Conservation (phyloP, 1,140 invertebrate genomes). For the Orussus abietinus region DNA sequence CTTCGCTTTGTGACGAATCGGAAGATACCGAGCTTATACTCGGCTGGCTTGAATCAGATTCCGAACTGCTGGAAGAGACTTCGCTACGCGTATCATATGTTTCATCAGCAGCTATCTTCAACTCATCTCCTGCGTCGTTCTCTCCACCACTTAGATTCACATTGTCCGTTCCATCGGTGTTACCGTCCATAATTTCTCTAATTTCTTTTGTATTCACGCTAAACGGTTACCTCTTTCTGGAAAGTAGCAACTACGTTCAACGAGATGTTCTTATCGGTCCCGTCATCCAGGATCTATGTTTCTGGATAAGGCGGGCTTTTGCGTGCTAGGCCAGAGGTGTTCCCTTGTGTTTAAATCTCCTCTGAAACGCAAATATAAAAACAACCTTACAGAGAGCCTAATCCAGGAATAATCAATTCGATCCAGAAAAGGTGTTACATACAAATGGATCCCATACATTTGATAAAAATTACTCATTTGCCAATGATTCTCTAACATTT, state of each 20-base stretch:
- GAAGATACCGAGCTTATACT: constrained; percentile 72
- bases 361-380: constrained; percentile 33
- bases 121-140: constrained; percentile 67
- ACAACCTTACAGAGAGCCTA: constrained; percentile 20
- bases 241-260: not conserved
- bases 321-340: constrained; percentile 13
- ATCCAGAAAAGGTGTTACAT: constrained; percentile 24
- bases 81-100: constrained; percentile 74
- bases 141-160: constrained; percentile 66
- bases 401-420: constrained; percentile 8
- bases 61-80: constrained; percentile 68
- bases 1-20: constrained; percentile 56
- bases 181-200: constrained; percentile 34
- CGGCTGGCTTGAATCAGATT: constrained; percentile 63
- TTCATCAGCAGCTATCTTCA: constrained; percentile 64
- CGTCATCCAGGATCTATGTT: constrained; percentile 13
- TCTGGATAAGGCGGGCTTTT: constrained; percentile 18
- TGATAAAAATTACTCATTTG: constrained; percentile 25
- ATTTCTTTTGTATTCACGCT: constrained; percentile 12
- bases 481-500: constrained; percentile 23
- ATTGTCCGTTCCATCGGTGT: constrained; percentile 64
- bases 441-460: constrained; percentile 25
- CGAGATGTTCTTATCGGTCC: not conserved
- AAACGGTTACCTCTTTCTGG: too few relatives aligned
- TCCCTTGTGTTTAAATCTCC: constrained; percentile 20